Percentiles rank a stretch among this genome's conserved stretches.
These are phyloP conservation scores for Neoscelio sp. DNA, from an alignment of 2,888 invertebrate species.

Conservation along the genomic window DNA sequence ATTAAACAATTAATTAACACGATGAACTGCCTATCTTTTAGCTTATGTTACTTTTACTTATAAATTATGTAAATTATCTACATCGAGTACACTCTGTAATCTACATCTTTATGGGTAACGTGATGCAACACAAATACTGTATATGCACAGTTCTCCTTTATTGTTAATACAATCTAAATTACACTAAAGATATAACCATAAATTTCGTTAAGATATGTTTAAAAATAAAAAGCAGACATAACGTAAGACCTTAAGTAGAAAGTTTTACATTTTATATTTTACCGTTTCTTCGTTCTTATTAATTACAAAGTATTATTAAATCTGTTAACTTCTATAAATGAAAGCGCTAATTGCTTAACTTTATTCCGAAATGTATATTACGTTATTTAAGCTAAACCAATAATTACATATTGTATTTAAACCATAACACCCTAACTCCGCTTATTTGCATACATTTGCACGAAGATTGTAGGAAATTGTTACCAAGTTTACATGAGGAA, in stretches of 20 bases:
- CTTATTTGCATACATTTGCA: conserved; percentile 52
- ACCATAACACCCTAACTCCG: conserved; percentile 11
- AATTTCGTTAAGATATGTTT: conserved; percentile 12
- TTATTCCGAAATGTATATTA: conserved; percentile 25
- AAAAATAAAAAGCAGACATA: too few species aligned
- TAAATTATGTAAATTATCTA: conserved; percentile 54
- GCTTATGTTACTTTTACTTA: conserved; percentile 54
- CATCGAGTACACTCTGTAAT: conserved; percentile 40
- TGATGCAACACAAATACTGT: conserved; percentile 45
- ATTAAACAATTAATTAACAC: conserved; percentile 49
- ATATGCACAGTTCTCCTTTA: conserved; percentile 40
- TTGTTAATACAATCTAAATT: conserved; percentile 48
- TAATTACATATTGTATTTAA: conserved; percentile 32
- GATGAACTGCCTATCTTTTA: conserved; percentile 31
- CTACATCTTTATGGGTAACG: conserved; percentile 56
- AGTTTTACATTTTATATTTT: too few species aligned
- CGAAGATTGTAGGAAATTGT: conserved; percentile 39
- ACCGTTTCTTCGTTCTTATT: neutral
- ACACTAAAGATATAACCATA: conserved; percentile 32
- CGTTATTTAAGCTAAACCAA: conserved; percentile 36
- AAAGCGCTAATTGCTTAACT: conserved; percentile 9
- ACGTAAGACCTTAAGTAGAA: too few species aligned
- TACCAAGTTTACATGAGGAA: conserved; percentile 33
- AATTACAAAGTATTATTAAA: neutral
- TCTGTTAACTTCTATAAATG: conserved; percentile 6